These are phyloP conservation scores for Helostoma temminkii DNA, from an alignment of 2,797 vertebrate genomes.

Conservation along the genomic window DNA sequence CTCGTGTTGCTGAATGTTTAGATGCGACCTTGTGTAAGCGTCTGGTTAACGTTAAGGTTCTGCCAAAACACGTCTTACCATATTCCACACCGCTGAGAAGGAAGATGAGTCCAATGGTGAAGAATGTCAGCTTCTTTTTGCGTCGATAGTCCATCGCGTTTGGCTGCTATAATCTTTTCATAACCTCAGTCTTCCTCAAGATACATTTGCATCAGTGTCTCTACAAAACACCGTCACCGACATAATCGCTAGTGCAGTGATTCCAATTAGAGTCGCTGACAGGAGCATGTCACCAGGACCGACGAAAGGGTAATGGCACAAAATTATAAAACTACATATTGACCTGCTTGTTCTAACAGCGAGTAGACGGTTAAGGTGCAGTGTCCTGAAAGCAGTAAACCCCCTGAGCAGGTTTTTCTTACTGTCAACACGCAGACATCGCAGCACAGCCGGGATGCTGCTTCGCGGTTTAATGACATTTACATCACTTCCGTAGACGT, in stretches of 20 bases:
- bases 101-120: slow-evolving; percentile 86
- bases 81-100: slow-evolving; percentile 89
- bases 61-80: slow-evolving; percentile 72
- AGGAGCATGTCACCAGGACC: too few relatives aligned
- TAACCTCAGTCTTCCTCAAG: not conserved
- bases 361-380: fast-evolving
- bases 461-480: slow-evolving; percentile 10
- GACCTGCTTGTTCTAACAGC: not conserved
- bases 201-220: not conserved
- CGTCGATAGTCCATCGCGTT: slow-evolving; percentile 78
- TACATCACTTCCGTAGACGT: slow-evolving; percentile 68
- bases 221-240: not conserved
- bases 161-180: not conserved
- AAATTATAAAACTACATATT: not conserved
- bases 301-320: too few relatives aligned
- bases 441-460: not conserved
- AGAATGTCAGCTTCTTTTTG: slow-evolving; percentile 83
- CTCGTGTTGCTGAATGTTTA: too few relatives aligned
- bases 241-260: slow-evolving; percentile 51
- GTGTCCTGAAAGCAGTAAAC: fast-evolving
- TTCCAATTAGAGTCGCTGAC: slow-evolving; percentile 54
- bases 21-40: too few relatives aligned
- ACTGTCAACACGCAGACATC: not conserved
- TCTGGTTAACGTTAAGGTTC: too few relatives aligned
- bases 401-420: fast-evolving